phyloP scores from a whole-genome alignment of 2,888 invertebrate genomes.

The Cancer borealis region DNA sequence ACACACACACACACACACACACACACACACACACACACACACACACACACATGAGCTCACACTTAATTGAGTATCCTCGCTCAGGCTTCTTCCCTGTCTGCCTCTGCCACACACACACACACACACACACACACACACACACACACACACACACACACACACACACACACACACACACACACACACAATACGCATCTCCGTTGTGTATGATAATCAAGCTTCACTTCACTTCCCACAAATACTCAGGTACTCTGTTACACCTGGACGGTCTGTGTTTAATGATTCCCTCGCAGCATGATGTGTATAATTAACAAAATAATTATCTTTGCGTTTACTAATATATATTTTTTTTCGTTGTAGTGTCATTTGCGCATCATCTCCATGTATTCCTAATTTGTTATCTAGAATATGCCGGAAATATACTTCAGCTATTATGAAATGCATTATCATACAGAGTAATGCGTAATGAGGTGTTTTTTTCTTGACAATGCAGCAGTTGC shows the following conservation, averaged over 20 bases:
- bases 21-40: background rate
- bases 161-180: background rate
- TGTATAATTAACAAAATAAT: background rate
- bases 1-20: background rate
- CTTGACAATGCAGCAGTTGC: background rate
- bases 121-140: slow-evolving; percentile 9
- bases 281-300: background rate
- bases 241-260: background rate
- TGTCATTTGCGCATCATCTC: no score
- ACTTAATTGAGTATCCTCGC: background rate
- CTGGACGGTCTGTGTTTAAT: background rate
- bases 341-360: no score
- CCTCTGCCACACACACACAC: background rate
- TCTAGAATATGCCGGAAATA: no score
- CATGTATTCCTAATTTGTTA: no score
- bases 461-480: background rate
- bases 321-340: no score
- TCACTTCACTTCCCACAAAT: background rate
- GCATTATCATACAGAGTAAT: no score
- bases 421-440: no score
- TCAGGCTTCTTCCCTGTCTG: background rate
- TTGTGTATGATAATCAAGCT: background rate
- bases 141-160: background rate
- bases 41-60: background rate
- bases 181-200: background rate